Base-by-base conservation (phyloP, 2,888 invertebrate species). In the Pseudococcus viburni region DNA sequence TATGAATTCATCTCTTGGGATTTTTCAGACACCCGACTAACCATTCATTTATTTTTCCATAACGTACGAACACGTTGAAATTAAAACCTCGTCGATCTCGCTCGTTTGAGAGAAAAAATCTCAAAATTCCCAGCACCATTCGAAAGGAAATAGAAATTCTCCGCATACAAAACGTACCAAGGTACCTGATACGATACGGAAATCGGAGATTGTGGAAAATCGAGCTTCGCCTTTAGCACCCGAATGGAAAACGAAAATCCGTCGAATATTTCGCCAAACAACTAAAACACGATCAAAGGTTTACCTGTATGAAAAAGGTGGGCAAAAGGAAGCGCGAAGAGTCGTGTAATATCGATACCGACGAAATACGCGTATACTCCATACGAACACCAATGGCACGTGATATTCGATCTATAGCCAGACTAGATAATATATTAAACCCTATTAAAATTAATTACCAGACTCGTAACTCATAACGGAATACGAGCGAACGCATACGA, bases 361-460 rank as follows among this genome's bases (percentile, higher is more conserved):
- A 33, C n/a, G 1, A 59, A 59, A 11, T 8, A 11, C 59, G n/a
- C 6, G 55, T 59, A 59, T n/a, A 59, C 17, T 4, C 1, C 5
- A 59, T 59, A 19, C 19, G 19, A 59, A 59, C 19, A 59, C 59
- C 59, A 59, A 19, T 59, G 59, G 59, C 59, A 59, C 59, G 59
- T 59, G 59, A 59, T 59, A 59, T 59, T 59, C 59, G 59, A 59
- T 59, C 59, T 7, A 59, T 19, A 11, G 19, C 19, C 7, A 19
- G 59, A 59, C 59, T 33, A 33, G 26, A 33, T 59, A 59, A 59
- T 59, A 59, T 59, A 59, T 59, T 19, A 59, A 59, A 59, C 59
- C 59, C 59, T 59, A 59, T 59, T 59, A 59, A 59, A 59, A 59
- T 59, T 59, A 59, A 59, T 59, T 59, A 59, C 19, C 59, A n/a